These are phyloP conservation scores for Schizopygopsis malacanthus DNA, from an alignment of 2,797 vertebrate genomes.

Conservation along the genomic window DNA sequence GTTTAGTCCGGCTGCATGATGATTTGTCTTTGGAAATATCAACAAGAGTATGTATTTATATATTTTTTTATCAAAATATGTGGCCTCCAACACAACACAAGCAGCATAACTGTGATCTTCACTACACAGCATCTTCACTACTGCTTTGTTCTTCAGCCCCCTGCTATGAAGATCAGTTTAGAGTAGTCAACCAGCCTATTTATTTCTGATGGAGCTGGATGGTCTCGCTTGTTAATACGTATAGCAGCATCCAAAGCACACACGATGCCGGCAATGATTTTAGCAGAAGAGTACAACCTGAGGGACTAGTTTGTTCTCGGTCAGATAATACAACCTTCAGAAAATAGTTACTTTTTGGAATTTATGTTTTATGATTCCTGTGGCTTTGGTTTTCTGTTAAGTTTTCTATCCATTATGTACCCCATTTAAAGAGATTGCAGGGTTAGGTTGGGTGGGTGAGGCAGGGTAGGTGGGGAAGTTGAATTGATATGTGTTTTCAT, in stretches of 20 bases:
- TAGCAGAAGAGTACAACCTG: background rate
- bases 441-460: no score
- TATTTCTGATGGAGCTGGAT: slow-evolving; percentile 1
- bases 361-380: no score
- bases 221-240: background rate
- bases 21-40: no score
- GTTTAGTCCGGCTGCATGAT: background rate
- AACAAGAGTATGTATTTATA: no score
- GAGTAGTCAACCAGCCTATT: background rate
- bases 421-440: no score
- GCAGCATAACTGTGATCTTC: background rate
- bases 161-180: background rate
- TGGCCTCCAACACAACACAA: background rate
- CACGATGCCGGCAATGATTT: background rate
- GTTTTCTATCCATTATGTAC: no score
- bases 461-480: no score
- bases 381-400: no score
- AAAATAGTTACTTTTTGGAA: no score
- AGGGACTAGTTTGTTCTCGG: slow-evolving; percentile 2
- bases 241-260: background rate
- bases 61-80: no score
- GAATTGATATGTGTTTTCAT: no score
- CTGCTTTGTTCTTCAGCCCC: background rate
- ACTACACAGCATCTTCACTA: background rate
- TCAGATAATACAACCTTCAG: background rate